Conservation (phyloP, 2,888 invertebrate genomes). For the Ectemnius continuus region DNA sequence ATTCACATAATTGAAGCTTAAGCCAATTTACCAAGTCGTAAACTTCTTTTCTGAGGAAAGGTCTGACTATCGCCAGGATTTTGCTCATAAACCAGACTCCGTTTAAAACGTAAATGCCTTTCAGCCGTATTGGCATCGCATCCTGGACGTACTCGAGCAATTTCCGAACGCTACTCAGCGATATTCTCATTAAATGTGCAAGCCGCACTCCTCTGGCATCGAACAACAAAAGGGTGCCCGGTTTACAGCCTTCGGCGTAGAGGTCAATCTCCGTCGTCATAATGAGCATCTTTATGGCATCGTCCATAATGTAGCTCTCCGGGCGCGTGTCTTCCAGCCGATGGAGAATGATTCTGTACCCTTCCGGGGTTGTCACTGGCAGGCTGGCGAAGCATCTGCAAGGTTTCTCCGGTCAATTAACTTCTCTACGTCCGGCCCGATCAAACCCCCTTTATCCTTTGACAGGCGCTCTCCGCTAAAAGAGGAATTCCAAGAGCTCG, state of each 20-base stretch:
- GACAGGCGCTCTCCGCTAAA: too few species aligned
- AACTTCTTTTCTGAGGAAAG: conserved; percentile 78
- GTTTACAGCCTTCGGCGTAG: conserved; percentile 81
- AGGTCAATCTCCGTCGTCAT: conserved; percentile 82
- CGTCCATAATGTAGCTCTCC: conserved; percentile 81
- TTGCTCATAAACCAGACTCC: conserved; percentile 79
- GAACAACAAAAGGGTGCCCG: conserved; percentile 84
- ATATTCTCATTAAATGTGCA: conserved; percentile 81
- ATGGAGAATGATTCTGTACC: conserved; percentile 83
- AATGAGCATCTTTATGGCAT: conserved; percentile 81
- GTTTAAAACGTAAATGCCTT: conserved; percentile 84
- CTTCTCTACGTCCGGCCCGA: too few species aligned
- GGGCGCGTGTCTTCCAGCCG: conserved; percentile 81
- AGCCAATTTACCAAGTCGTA: conserved; percentile 69
- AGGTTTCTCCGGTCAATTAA: neutral
- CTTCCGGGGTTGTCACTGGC: conserved; percentile 81
- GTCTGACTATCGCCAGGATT: conserved; percentile 77
- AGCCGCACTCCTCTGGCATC: conserved; percentile 84
- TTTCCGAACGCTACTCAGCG: conserved; percentile 81
- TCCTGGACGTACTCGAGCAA: conserved; percentile 86
- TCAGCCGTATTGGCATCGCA: conserved; percentile 83
- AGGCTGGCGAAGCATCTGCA: conserved; percentile 81
- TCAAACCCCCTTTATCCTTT: too few species aligned
- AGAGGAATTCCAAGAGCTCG: too few species aligned
- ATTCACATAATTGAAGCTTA: too few species aligned